Base-by-base conservation (phyloP, 1,140 invertebrate genomes). In the Drosophila tsacasi region DNA sequence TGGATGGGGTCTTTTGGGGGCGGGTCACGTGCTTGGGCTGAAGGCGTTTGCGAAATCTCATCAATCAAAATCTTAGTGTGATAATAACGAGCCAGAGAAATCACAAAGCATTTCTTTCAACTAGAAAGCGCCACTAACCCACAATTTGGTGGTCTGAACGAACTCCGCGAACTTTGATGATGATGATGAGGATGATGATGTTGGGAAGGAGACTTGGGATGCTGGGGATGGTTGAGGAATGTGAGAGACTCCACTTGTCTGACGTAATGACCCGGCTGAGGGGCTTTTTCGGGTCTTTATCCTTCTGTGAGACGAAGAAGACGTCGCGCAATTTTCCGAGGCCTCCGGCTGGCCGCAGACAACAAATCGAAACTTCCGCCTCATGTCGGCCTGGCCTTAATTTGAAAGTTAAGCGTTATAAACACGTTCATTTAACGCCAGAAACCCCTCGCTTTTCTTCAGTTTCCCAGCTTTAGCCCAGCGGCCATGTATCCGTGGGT, bases 351-450 rank as follows among this genome's bases (percentile, higher is more conserved):
- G 46, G 58, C 73, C 69, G 61, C 81, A 75, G 84, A 89, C 84
- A 90, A 81, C 84, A 89, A 90, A 89, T 90, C 84, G 85, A 89
- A 89, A 89, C 84, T 89, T 89, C 84, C 84, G 85, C 85, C 82
- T 89, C 71, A 64, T 76, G 69, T 76, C 59, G 66, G 63, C 49
- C 35, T 49, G 68, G 57, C 84, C 81, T 57, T 78, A 87, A 89
- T 87, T 87, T 87, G 54, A 87, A 87, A 87, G 84, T 87, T 89
- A 87, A 87, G 85, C 84, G 84, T 87, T 87, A 89, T 84, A 87
- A 87, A 87, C 84, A 87, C 84, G 81, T 89, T 89, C 84, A 81
- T 78, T 89, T 87, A 84, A 61, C 72, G 61, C 76, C 63, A 46
- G 13, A 15, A 30, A 12, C 10, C 21, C 46, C 61, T 19, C 47